Evolutionary conservation across 2,888 invertebrate genomes (phyloP).

Genomic region (Drosophila hamatofila): DNA sequence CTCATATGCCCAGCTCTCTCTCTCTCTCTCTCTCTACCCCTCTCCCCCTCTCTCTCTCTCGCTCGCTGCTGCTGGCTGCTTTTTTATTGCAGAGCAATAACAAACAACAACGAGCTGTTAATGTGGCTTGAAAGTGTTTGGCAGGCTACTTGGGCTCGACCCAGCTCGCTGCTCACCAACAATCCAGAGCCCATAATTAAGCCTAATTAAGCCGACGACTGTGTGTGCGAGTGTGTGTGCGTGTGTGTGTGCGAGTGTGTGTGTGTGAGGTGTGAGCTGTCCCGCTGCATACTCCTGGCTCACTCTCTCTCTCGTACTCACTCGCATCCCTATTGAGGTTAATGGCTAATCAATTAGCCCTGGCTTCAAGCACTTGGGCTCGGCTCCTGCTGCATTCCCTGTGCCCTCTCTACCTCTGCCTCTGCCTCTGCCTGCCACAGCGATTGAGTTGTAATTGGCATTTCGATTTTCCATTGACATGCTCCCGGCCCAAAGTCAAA

Average conservation of each 20-base stretch:
- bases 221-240: conserved; percentile 9
- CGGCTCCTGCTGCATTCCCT: conserved; percentile 18
- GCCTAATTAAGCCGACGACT: conserved; percentile 72
- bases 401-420: conserved; percentile 9
- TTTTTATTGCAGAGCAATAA: conserved; percentile 63
- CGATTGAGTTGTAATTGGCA: conserved; percentile 76
- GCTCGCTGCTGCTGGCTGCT: conserved; percentile 15
- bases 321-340: conserved; percentile 67
- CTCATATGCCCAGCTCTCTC: conserved; percentile 7
- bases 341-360: conserved; percentile 77
- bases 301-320: conserved; percentile 10
- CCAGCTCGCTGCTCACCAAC: conserved; percentile 26
- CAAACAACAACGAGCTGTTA: conserved; percentile 65
- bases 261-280: conserved; percentile 16
- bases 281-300: conserved; percentile 21
- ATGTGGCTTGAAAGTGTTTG: conserved; percentile 71
- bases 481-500: not conserved
- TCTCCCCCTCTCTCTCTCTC: not conserved
- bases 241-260: conserved; percentile 25
- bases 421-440: conserved; percentile 23
- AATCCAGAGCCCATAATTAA: conserved; percentile 72
- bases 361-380: conserved; percentile 38
- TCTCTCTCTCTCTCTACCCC: not conserved
- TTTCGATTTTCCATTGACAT: conserved; percentile 37
- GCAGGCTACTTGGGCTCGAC: conserved; percentile 57